phyloP scores from a whole-genome alignment of 2,888 invertebrate genomes.

The Phorcus lineatus region DNA sequence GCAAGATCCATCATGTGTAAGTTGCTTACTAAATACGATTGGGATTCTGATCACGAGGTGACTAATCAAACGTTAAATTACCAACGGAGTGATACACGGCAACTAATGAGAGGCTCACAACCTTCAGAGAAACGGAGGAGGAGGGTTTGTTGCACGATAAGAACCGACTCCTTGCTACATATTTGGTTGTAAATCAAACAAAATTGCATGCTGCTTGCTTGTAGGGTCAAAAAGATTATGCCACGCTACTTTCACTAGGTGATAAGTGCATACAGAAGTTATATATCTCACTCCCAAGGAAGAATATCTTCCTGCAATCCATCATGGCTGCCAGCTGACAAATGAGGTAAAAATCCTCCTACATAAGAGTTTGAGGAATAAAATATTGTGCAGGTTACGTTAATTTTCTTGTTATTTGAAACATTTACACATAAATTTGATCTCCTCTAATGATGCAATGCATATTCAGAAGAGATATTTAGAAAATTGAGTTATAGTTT shows the following conservation, averaged over 20 bases:
- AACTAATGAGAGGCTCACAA: background rate
- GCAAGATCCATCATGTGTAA: background rate
- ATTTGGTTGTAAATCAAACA: background rate
- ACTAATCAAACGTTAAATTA: slow-evolving; percentile 4
- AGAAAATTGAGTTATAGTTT: too few species aligned
- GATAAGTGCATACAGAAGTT: background rate
- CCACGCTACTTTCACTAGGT: background rate
- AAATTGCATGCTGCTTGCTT: background rate
- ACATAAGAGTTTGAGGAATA: background rate
- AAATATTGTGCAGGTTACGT: too few species aligned
- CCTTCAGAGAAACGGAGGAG: background rate
- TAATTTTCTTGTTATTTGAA: too few species aligned
- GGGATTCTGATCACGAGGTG: slow-evolving; percentile 6
- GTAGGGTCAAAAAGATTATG: background rate
- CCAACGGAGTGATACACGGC: background rate
- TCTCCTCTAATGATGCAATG: too few species aligned
- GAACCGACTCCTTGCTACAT: background rate
- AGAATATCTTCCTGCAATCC: background rate
- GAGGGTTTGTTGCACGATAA: background rate
- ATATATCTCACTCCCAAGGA: background rate
- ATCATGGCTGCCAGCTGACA: too few species aligned
- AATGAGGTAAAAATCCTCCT: background rate
- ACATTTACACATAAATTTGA: too few species aligned
- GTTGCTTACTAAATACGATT: background rate
- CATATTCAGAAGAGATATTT: too few species aligned